Evolutionary conservation across 2,888 invertebrate species (phyloP).

Genomic region (Protophormia terraenovae): DNA sequence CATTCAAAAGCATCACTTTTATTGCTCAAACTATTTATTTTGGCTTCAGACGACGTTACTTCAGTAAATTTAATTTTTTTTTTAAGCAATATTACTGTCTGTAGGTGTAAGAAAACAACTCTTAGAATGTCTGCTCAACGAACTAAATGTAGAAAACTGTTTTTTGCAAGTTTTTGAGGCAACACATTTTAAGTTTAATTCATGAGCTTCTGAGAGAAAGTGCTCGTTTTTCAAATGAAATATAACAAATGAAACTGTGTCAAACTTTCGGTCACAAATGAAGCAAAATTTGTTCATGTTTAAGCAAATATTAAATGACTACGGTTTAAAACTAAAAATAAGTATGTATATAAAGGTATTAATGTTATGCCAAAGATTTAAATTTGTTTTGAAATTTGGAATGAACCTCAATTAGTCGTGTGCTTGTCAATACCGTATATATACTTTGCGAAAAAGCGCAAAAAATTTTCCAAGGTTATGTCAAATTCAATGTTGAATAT

Average conservation of each 20-base stretch:
- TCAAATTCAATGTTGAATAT: slow-evolving; percentile 25
- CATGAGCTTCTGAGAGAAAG: neutral
- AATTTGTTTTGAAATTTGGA: slow-evolving; percentile 40
- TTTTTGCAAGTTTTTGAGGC: slow-evolving; percentile 15
- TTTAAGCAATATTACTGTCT: slow-evolving; percentile 11
- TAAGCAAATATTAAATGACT: neutral
- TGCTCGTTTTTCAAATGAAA: neutral
- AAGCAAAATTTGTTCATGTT: slow-evolving; percentile 22
- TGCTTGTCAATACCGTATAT: slow-evolving; percentile 3
- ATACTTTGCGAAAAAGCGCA: slow-evolving; percentile 25
- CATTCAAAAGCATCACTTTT: neutral
- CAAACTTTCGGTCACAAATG: slow-evolving; percentile 17
- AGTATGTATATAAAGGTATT: neutral
- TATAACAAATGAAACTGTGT: slow-evolving; percentile 21
- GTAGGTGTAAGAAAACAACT: neutral
- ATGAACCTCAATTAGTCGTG: slow-evolving; percentile 5
- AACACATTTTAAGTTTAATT: slow-evolving; percentile 23
- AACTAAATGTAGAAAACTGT: slow-evolving; percentile 21
- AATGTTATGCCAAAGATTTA: no score
- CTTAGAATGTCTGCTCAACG: slow-evolving; percentile 5
- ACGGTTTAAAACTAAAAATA: no score
- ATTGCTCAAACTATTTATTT: neutral
- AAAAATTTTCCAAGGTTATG: slow-evolving; percentile 41
- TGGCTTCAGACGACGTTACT: slow-evolving; percentile 1
- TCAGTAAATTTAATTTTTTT: slow-evolving; percentile 19